Conservation (phyloP, 2,888 invertebrate species). For the Drosophila borborema region DNA sequence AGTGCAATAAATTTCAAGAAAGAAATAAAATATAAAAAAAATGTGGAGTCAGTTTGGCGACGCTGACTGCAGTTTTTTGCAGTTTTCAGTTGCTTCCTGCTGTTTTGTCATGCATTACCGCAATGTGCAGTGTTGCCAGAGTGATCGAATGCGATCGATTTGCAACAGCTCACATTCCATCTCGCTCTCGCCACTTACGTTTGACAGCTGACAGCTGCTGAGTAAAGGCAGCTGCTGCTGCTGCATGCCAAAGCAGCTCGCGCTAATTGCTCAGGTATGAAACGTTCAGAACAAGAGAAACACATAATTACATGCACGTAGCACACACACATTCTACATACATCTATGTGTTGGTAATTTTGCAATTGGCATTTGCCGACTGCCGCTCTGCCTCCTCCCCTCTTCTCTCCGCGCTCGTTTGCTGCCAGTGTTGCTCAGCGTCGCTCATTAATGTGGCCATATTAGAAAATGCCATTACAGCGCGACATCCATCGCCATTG, state of each 20-base stretch:
- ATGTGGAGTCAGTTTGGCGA: slow-evolving; percentile 57
- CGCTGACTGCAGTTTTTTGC: slow-evolving; percentile 59
- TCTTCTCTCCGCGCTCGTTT: background rate
- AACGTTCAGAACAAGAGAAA: slow-evolving; percentile 52
- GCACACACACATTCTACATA: slow-evolving; percentile 2
- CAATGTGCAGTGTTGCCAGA: slow-evolving; percentile 43
- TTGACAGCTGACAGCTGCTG: slow-evolving; percentile 61
- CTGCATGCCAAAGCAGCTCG: slow-evolving; percentile 39
- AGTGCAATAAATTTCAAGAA: slow-evolving; percentile 43
- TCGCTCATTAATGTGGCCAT: slow-evolving; percentile 71
- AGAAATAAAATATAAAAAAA: slow-evolving; percentile 25
- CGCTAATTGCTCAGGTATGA: slow-evolving; percentile 77
- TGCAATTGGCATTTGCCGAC: slow-evolving; percentile 60
- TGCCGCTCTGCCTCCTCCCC: slow-evolving; percentile 10
- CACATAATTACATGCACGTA: slow-evolving; percentile 53
- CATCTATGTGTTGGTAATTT: slow-evolving; percentile 49
- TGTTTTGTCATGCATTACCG: slow-evolving; percentile 16
- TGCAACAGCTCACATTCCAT: slow-evolving; percentile 40
- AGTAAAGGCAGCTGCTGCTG: slow-evolving; percentile 52
- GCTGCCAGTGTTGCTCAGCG: slow-evolving; percentile 31
- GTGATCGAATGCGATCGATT: slow-evolving; percentile 50
- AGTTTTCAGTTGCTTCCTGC: slow-evolving; percentile 13
- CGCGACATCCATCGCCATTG: slow-evolving; percentile 60
- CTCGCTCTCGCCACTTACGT: slow-evolving; percentile 32
- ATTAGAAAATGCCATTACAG: slow-evolving; percentile 67